Conservation (phyloP, 2,888 invertebrate species). For the Adelognathus sp. region DNA sequence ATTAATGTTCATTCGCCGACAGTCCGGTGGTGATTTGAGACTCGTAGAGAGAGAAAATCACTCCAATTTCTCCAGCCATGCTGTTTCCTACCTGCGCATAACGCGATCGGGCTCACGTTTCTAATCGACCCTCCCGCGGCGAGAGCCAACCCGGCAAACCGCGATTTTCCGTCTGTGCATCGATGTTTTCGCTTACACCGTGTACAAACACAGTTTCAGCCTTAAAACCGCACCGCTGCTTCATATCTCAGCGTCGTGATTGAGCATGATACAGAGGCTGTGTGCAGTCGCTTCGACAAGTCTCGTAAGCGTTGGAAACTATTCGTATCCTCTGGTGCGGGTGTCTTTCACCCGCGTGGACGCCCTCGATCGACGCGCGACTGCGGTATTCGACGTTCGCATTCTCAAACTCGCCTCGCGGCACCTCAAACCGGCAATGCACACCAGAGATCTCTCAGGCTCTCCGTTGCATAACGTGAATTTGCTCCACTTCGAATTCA, state of each 20-base stretch:
- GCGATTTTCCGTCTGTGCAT: conserved; percentile 4
- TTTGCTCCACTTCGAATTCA: conserved; percentile 65
- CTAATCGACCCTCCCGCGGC: conserved; percentile 31
- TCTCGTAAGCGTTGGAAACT: not conserved
- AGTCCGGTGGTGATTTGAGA: conserved; percentile 16
- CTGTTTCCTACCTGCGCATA: not conserved
- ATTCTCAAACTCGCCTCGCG: conserved; percentile 68
- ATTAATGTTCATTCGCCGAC: conserved; percentile 18
- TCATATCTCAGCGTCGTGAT: not conserved
- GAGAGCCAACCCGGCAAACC: not conserved
- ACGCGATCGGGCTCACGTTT: conserved; percentile 4
- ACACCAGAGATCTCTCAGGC: conserved; percentile 54
- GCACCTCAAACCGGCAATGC: conserved; percentile 62
- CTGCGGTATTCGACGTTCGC: not conserved
- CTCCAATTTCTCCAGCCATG: conserved; percentile 21
- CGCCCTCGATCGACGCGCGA: conserved; percentile 12
- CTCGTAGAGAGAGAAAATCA: conserved; percentile 2
- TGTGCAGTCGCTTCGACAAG: conserved; percentile 16
- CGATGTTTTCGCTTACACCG: not conserved
- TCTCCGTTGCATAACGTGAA: conserved; percentile 70
- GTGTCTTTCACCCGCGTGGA: conserved; percentile 28
- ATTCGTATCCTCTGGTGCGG: not conserved
- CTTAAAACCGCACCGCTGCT: not conserved
- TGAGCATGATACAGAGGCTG: not conserved
- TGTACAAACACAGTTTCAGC: not conserved